Base-by-base conservation (phyloP, 1,140 invertebrate genomes). In the Onthophagus taurus region DNA sequence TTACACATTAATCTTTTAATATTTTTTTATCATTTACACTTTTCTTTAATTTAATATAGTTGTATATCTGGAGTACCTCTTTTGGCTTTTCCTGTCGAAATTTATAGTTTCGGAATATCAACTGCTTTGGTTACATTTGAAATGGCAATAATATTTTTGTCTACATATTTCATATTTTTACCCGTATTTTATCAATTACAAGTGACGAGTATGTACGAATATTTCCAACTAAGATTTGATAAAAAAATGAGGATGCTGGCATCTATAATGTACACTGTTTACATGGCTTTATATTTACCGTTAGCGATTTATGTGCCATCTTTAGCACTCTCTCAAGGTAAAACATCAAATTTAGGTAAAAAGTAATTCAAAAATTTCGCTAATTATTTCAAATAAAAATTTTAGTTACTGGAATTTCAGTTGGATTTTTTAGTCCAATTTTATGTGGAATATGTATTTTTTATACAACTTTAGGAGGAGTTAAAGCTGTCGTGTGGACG, bases 1-100 rank as follows among this genome's bases (percentile, higher is more conserved):
- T n/a, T n/a, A n/a, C n/a, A n/a, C n/a, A n/a, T n/a, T n/a, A n/a
- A n/a, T n/a, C n/a, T n/a, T n/a, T n/a, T n/a, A n/a, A n/a, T n/a
- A n/a, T n/a, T n/a, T n/a, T n/a, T n/a, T n/a, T n/a, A n/a, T n/a
- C n/a, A n/a, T n/a, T n/a, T n/a, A n/a, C n/a, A n/a, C n/a, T n/a
- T n/a, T n/a, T n/a, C n/a, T n/a, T n/a, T n/a, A n/a, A n/a, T n/a
- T n/a, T n/a, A n/a, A n/a, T 69, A 61, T 59, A 86, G 82, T 59
- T 84, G 85, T 53, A 69, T 87, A 55, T 89, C 85, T 12, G 84
- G 84, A 31, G 78, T 89, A 18, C 83, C 83, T 0, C 57, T 90
- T 3, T 68, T 89, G 0, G 84, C 83, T 6, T 73, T 83, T 18
- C 86, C 87, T 0, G 75, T 83, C 0, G 87, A 90, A 57, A 77